phyloP scores from a whole-genome alignment of 2,888 invertebrate species.

The Hemistola chrysoprasaria region DNA sequence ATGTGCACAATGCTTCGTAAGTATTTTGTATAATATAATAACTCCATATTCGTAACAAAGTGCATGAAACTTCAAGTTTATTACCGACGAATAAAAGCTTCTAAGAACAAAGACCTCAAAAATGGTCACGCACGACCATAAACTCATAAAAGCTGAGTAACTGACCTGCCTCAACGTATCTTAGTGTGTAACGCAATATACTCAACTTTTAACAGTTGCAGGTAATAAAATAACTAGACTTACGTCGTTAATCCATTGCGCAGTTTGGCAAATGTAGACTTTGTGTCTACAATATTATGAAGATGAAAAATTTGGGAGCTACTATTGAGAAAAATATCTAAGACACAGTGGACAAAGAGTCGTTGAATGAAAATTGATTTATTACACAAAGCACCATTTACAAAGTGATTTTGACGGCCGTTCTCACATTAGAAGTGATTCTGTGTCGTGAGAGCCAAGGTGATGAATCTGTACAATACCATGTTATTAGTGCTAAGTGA shows the following conservation, averaged over 20 bases:
- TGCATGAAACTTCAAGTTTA: no score
- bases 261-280: constrained; percentile 49
- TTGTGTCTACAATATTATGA: constrained; percentile 50
- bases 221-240: constrained; percentile 60
- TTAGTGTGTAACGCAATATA: constrained; percentile 32
- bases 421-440: no score
- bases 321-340: constrained; percentile 26
- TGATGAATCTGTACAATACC: no score
- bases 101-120: constrained; percentile 5
- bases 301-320: constrained; percentile 23
- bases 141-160: constrained; percentile 25
- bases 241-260: constrained; percentile 66
- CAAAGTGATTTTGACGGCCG: no score
- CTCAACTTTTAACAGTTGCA: constrained; percentile 50
- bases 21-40: no score
- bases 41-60: no score
- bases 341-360: no score
- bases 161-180: constrained; percentile 46
- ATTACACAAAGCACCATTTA: no score
- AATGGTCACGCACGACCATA: constrained; percentile 12
- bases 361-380: no score
- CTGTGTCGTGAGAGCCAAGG: no score
- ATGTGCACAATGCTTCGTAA: no score
- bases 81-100: not conserved
- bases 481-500: no score